A percentile compares a stretch with the other conserved stretches of the same genome.
phyloP scores from a whole-genome alignment of 1,140 invertebrate species.

The Apis mellifera region DNA sequence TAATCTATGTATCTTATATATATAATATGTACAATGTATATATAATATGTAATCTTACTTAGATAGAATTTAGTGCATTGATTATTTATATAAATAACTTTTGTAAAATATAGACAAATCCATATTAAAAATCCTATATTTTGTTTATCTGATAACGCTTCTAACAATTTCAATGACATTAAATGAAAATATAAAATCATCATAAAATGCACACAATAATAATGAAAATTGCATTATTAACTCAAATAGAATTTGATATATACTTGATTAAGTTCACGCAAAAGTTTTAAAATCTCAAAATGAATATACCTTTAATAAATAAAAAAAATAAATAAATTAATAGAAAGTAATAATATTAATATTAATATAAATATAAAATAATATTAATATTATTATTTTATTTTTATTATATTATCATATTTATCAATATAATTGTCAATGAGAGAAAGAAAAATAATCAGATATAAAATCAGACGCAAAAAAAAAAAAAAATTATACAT shows the following conservation, averaged over 20 bases:
- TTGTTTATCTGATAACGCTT: not conserved
- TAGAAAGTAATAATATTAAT: too few relatives aligned
- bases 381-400: not conserved
- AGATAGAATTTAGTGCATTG: not conserved
- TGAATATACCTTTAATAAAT: not conserved
- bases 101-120: not conserved
- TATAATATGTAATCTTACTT: not conserved
- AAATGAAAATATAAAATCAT: not conserved
- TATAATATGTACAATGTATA: too few relatives aligned
- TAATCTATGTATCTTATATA: not conserved
- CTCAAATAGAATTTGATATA: not conserved
- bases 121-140: not conserved
- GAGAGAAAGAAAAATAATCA: too few relatives aligned
- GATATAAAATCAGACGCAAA: too few relatives aligned
- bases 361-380: too few relatives aligned
- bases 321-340: not conserved
- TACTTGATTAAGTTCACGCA: not conserved
- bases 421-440: too few relatives aligned
- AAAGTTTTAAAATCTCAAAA: conserved; percentile 5
- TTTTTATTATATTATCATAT: too few relatives aligned
- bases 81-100: not conserved
- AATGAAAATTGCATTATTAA: not conserved
- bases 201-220: not conserved
- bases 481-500: too few relatives aligned
- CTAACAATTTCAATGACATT: not conserved